Base-by-base conservation (phyloP, 2,888 invertebrate species). In the Epinotia bilunana region DNA sequence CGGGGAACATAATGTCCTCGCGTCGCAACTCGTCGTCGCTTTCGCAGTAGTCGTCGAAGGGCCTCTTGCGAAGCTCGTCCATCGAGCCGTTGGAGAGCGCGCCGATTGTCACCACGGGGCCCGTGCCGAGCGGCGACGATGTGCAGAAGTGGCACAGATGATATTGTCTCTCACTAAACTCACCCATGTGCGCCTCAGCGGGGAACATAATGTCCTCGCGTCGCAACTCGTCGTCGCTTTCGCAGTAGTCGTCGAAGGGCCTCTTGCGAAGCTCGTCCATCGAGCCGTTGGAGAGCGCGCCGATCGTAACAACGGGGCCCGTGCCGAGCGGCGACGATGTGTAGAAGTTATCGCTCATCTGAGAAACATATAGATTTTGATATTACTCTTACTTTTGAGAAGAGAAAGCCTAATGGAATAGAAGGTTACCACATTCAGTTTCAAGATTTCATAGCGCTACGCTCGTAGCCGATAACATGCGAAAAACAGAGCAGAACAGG, bases 191-290 rank as follows among this genome's bases (percentile, higher is more conserved):
- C 55, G 95, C 95, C 84, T 98, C 98, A 60, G 95, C 95, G 73
- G 96, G 95, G 90, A 98, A 97, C 89, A 97, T 96, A 81, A 98
- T 98, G 87, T 98, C 97, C 87, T 98, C 98, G 79, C 97, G 95
- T 78, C 97, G 95, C 77, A 98, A 94, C 85, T 98, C 98, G 88
- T 98, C 98, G 87, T 98, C 98, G 84, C 98, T 98, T 89, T 98
- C 98, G 82, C 96, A 96, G 86, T 96, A 96, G 86, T 98, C 98
- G 85, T 98, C 98, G 87, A 96, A 97, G 79, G 94, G 91, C 16
- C 95, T 91, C 77, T 95, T 94, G 80, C 95, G 93, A 77, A 95
- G 86, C 76, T 95, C 95, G 74, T 96, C 96, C 80, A 94, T 95
- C 43, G 95, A 95, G n/a, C 96, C 96, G 84, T 95, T 96, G 77